These are phyloP conservation scores for Cyprinella venusta DNA, from an alignment of 2,797 vertebrate species.

Conservation along the genomic window DNA sequence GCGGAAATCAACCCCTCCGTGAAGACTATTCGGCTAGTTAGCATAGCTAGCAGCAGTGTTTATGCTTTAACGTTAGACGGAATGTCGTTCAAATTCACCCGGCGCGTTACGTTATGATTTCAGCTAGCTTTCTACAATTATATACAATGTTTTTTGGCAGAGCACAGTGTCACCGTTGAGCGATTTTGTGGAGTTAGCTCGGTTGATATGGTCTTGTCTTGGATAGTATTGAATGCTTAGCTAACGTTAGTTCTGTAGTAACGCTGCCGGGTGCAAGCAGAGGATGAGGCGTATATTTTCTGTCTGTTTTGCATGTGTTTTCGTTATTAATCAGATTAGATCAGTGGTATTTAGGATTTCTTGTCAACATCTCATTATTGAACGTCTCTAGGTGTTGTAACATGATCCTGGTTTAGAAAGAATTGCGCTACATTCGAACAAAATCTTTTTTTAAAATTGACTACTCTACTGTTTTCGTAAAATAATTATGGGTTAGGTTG, in stretches of 20 bases:
- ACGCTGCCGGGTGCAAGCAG: conserved; percentile 1
- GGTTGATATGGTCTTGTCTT: background rate
- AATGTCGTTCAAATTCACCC: background rate
- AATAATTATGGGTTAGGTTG: background rate
- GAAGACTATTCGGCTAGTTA: conserved; percentile 54
- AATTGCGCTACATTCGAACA: background rate
- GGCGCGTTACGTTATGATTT: background rate
- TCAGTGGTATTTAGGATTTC: background rate
- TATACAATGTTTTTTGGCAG: background rate
- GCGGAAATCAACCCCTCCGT: conserved; percentile 37
- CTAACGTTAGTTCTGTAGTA: conserved; percentile 13
- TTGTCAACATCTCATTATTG: background rate
- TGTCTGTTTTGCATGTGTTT: background rate
- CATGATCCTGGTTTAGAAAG: background rate
- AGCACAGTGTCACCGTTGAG: background rate
- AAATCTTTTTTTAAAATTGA: background rate
- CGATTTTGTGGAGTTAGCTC: background rate
- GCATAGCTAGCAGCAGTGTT: conserved; percentile 53
- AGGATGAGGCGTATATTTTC: background rate
- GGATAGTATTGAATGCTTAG: conserved; percentile 7
- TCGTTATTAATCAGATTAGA: background rate
- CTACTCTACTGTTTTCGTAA: background rate
- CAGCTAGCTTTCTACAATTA: background rate
- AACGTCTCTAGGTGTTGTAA: background rate
- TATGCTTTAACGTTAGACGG: background rate